Evolutionary conservation across 2,113 vertebrate genomes (phyloP).

Genomic region (Hirundichthys speculiger): DNA sequence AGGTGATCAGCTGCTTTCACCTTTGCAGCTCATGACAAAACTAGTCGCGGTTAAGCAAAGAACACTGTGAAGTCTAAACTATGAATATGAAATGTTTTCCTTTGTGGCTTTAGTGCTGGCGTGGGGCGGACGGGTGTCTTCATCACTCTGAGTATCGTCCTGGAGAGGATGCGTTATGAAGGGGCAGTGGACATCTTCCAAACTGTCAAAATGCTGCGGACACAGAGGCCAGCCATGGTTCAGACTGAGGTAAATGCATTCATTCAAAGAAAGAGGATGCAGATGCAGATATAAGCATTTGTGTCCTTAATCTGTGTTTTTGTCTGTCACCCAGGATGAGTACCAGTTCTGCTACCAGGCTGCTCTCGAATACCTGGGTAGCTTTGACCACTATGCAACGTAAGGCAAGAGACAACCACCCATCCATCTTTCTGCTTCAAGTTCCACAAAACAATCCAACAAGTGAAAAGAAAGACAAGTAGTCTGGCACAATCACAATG

Average conservation of each 20-base stretch:
- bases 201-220: slow-evolving; percentile 98
- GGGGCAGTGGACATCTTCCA: slow-evolving; percentile 99
- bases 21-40: neutral
- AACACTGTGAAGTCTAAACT: neutral
- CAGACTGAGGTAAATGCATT: slow-evolving; percentile 93
- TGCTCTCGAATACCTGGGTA: slow-evolving; percentile 93
- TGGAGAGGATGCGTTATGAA: slow-evolving; percentile 98
- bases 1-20: slow-evolving; percentile 79
- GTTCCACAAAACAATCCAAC: slow-evolving; percentile 53
- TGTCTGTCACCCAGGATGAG: slow-evolving; percentile 84
- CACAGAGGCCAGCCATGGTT: slow-evolving; percentile 97
- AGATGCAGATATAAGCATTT: neutral
- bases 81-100: neutral
- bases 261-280: too few species aligned
- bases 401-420: slow-evolving; percentile 77
- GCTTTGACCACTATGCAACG: slow-evolving; percentile 99
- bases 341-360: slow-evolving; percentile 99
- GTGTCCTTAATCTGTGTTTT: neutral
- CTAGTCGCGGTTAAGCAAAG: neutral
- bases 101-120: slow-evolving; percentile 83
- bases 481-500: slow-evolving; percentile 32
- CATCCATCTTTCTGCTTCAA: slow-evolving; percentile 59
- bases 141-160: slow-evolving; percentile 96
- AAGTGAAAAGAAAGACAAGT: slow-evolving; percentile 38
- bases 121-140: slow-evolving; percentile 97